Conservation (phyloP, 1,140 invertebrate species). For the Drosophila pseudoobscura region DNA sequence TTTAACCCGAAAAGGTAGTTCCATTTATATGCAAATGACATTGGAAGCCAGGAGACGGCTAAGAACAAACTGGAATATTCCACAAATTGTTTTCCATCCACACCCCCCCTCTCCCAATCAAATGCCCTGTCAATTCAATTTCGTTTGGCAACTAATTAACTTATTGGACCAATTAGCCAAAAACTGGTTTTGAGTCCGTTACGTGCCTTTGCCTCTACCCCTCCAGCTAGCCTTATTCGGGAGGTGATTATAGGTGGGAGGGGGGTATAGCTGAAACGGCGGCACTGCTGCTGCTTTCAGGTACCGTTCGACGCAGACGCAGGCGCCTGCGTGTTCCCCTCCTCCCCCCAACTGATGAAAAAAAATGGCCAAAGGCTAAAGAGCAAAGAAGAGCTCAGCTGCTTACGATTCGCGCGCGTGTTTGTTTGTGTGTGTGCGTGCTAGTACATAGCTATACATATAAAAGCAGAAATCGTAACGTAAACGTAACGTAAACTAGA, state of each 20-base stretch:
- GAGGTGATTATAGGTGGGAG: too few species aligned
- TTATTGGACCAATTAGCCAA: conserved; percentile 17
- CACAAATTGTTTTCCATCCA: too few species aligned
- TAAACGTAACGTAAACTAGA: conserved; percentile 39
- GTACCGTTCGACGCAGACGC: conserved; percentile 10
- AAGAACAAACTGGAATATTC: too few species aligned
- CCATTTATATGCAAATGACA: conserved; percentile 11
- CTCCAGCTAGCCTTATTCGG: not conserved
- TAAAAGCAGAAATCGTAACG: conserved; percentile 36
- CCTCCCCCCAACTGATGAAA: conserved; percentile 5
- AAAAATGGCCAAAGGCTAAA: conserved; percentile 23
- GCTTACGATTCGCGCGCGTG: not conserved
- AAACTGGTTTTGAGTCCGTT: conserved; percentile 14
- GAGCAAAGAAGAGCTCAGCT: conserved; percentile 27
- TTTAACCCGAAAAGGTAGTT: not conserved
- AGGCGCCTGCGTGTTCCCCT: conserved; percentile 50
- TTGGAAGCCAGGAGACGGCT: conserved; percentile 18
- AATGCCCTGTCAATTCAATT: conserved; percentile 23
- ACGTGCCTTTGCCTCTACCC: too few species aligned
- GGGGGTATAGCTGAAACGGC: conserved; percentile 3
- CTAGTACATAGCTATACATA: conserved; percentile 45
- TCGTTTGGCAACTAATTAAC: conserved; percentile 14
- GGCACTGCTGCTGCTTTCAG: conserved; percentile 24
- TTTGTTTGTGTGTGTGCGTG: conserved; percentile 7
- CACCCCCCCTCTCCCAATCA: conserved; percentile 1